These are phyloP conservation scores for Ophonus ardosiacus DNA, from an alignment of 2,888 invertebrate species.

Conservation along the genomic window DNA sequence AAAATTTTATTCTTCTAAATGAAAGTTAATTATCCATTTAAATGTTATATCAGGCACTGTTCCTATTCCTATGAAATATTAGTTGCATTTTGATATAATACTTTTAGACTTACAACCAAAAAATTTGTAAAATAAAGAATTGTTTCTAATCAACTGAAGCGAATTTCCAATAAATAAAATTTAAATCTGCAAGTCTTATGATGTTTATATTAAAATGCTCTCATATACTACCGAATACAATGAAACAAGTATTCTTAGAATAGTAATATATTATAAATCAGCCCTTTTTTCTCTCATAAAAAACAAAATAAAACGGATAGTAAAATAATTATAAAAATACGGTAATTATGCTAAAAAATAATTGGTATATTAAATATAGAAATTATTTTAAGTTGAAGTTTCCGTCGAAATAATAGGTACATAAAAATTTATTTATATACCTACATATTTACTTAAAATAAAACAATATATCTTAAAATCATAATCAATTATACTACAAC, in stretches of 20 bases:
- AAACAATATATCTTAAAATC: background rate
- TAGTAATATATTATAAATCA: constrained; percentile 73
- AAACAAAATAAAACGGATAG: constrained; percentile 72
- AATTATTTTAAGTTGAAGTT: constrained; percentile 23
- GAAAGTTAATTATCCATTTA: constrained; percentile 25
- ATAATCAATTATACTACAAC: background rate
- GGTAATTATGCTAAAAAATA: constrained; percentile 26
- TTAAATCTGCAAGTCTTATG: constrained; percentile 48
- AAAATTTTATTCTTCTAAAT: constrained; percentile 3
- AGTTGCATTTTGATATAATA: constrained; percentile 59
- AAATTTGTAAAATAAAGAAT: constrained; percentile 10
- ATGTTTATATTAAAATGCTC: constrained; percentile 58
- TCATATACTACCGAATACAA: constrained; percentile 59
- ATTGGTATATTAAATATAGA: constrained; percentile 41
- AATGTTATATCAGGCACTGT: constrained; percentile 62
- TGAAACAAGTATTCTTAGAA: constrained; percentile 57
- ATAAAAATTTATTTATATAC: constrained; percentile 36
- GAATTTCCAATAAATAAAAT: constrained; percentile 7
- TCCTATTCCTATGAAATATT: constrained; percentile 62
- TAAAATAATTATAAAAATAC: constrained; percentile 39
- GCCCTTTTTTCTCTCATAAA: constrained; percentile 75
- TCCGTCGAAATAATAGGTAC: constrained; percentile 19
- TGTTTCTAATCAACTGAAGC: background rate
- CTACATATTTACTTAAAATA: constrained; percentile 48
- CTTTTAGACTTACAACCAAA: constrained; percentile 47